Percentiles rank a stretch among this genome's conserved stretches.
phyloP scores from a whole-genome alignment of 2,797 vertebrate genomes.

The Amniataba percoides region DNA sequence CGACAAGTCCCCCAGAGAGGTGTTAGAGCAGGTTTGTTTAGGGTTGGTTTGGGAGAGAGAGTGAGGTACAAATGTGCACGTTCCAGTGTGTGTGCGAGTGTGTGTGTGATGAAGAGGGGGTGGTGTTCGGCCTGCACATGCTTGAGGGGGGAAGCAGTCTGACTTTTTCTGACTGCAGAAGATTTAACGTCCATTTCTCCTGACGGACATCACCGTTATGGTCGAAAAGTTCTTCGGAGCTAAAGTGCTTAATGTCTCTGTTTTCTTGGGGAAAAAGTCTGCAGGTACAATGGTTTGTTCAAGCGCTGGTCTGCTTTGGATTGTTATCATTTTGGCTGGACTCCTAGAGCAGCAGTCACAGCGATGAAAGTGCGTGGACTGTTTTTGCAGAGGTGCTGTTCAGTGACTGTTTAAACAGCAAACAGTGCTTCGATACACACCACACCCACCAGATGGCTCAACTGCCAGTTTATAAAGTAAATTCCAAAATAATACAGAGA shows the following conservation, averaged over 20 bases:
- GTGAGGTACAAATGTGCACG: constrained; percentile 55
- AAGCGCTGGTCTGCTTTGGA: constrained; percentile 43
- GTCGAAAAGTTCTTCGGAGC: constrained; percentile 27
- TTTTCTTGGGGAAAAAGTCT: constrained; percentile 32
- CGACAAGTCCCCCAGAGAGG: constrained; percentile 80
- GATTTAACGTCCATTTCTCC: constrained; percentile 51
- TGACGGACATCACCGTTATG: constrained; percentile 40
- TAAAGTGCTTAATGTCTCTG: constrained; percentile 13
- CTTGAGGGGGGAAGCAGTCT: constrained; percentile 62
- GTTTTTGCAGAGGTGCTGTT: constrained; percentile 64
- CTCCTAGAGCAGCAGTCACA: constrained; percentile 60
- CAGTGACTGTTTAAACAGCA: constrained; percentile 72
- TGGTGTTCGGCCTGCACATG: constrained; percentile 41
- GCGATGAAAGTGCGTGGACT: constrained; percentile 60
- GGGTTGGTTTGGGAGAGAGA: constrained; percentile 72
- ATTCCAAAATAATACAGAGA: constrained; percentile 62
- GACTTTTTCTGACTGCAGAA: constrained; percentile 68
- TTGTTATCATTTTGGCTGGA: constrained; percentile 69
- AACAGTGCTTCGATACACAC: constrained; percentile 64
- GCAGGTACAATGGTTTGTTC: constrained; percentile 28
- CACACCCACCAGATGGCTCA: constrained; percentile 52
- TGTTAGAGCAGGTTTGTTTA: constrained; percentile 82
- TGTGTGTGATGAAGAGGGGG: too few species aligned
- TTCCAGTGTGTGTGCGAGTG: constrained; percentile 38
- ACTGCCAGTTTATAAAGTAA: constrained; percentile 64